These are phyloP conservation scores for Drosophila sordidula DNA, from an alignment of 2,888 invertebrate species.

Conservation along the genomic window DNA sequence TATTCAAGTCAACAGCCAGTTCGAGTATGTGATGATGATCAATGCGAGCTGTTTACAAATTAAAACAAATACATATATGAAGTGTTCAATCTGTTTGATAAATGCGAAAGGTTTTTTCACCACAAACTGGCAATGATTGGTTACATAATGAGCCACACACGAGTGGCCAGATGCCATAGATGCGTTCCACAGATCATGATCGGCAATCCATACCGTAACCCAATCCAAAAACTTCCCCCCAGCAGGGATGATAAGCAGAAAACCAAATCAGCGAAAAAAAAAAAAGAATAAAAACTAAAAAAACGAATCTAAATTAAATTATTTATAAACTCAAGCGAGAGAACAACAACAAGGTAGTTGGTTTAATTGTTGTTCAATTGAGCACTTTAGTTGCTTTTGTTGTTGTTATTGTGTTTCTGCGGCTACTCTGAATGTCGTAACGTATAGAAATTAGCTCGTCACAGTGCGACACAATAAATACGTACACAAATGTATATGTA, in stretches of 20 bases:
- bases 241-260: slow-evolving; percentile 21
- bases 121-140: slow-evolving; percentile 35
- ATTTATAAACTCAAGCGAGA: slow-evolving; percentile 34
- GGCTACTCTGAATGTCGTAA: slow-evolving; percentile 30
- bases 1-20: slow-evolving; percentile 29
- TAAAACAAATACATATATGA: slow-evolving; percentile 6
- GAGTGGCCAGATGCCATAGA: background rate
- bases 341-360: slow-evolving; percentile 27
- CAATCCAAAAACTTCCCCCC: background rate
- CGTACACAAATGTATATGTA: slow-evolving; percentile 3
- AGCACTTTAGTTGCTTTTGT: slow-evolving; percentile 27
- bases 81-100: slow-evolving; percentile 1
- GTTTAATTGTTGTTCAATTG: slow-evolving; percentile 65
- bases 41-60: slow-evolving; percentile 32
- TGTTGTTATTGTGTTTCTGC: slow-evolving; percentile 17
- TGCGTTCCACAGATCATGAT: background rate
- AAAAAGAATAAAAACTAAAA: background rate
- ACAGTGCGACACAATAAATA: slow-evolving; percentile 37
- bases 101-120: slow-evolving; percentile 6
- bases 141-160: background rate
- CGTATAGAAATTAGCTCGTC: slow-evolving; percentile 42
- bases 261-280: background rate
- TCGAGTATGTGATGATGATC: slow-evolving; percentile 36
- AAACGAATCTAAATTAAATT: slow-evolving; percentile 15
- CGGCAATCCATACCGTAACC: background rate